Evolutionary conservation across 2,113 vertebrate genomes (phyloP), one percentile per base, ranked within the genome.

Genomic region (Salvator merianae): DNA sequence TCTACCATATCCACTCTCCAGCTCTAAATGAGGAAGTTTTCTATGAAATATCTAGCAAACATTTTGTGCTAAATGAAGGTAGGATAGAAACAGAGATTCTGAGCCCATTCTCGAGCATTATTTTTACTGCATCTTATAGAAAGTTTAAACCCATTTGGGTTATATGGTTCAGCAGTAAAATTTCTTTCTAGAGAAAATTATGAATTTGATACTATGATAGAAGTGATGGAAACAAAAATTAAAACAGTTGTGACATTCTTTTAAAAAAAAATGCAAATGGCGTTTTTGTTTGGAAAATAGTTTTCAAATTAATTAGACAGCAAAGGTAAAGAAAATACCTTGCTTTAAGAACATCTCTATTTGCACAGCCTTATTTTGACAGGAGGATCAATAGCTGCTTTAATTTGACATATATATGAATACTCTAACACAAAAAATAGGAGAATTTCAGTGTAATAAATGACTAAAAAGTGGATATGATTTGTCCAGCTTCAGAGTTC

Each of bases 61-160:
- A 62, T 26, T 38, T 28, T 5, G 50, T 34, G 50, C 68, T 79
- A 71, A 78, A 78, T 71, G 36, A 47, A 78, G 78, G 69, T 71
- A 43, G 66, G 77, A 78, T 32, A 43, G 53, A 78, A 78, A 70
- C 68, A 72, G 30, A 43, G 62, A 53, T 78, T 84, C 75, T 76
- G 71, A 78, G 38, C 76, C 83, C 43, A 53, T 84, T 79, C 76
- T 28, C 30, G 12, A 22, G 62, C 66, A 72, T 84, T 79, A 78
- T 84, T 84, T 79, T 71, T 13, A 84, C 78, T 84, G 71, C 36
- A 22, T 84, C 78, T 84, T 59, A 84, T 78, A 71, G 83, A 78
- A 78, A 84, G 68, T 36, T 84, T 65, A 84, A 79, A 36, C 66
- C 50, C 53, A 72, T 84, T 71, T 40, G 30, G 66, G 76, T 75